Percentiles rank a stretch among this genome's conserved stretches.
These are phyloP conservation scores for Otis tarda DNA, from an alignment of 2,113 vertebrate genomes.

Conservation along the genomic window DNA sequence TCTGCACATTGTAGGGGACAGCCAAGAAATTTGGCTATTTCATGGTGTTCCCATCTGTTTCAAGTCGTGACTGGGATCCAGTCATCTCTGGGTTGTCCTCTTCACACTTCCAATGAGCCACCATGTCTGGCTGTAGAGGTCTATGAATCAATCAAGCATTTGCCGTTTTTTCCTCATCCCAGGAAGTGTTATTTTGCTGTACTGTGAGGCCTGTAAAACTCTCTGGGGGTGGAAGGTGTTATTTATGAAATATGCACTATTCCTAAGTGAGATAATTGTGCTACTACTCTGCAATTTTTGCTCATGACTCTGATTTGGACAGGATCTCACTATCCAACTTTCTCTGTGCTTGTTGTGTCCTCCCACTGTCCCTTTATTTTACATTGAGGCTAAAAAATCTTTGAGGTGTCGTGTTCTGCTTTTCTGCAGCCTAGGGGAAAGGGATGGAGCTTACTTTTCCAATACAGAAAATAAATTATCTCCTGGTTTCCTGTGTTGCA, in stretches of 20 bases:
- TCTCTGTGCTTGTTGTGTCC: not conserved
- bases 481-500: not conserved
- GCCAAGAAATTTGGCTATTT: not conserved
- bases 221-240: not conserved
- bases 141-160: not conserved
- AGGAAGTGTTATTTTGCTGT: not conserved
- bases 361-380: not conserved
- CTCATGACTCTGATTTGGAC: not conserved
- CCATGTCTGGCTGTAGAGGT: not conserved
- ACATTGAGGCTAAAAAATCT: not conserved
- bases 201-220: not conserved
- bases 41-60: not conserved
- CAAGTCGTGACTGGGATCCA: not conserved
- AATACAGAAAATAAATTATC: not conserved
- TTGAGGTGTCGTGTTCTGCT: not conserved
- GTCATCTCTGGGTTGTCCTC: not conserved
- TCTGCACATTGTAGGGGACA: not conserved
- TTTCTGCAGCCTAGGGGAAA: not conserved
- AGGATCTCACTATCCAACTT: not conserved
- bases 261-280: not conserved
- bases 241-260: not conserved
- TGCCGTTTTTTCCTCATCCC: not conserved
- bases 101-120: not conserved
- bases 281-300: not conserved
- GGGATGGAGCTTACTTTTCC: not conserved